Conservation (phyloP, 2,797 vertebrate genomes). For the Enteromius mattozi region DNA sequence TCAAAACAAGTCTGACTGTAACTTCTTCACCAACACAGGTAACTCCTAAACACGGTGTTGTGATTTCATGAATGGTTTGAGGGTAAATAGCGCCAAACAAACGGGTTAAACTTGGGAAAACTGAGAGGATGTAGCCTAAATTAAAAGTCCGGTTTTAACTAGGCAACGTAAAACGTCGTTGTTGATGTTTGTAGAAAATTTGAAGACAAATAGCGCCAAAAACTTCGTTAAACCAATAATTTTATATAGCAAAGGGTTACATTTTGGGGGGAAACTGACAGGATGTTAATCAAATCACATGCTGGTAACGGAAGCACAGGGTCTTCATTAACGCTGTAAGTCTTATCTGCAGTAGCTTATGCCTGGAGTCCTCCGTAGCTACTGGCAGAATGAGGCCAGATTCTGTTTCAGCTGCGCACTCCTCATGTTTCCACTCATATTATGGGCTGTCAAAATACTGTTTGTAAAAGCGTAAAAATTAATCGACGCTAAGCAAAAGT, state of each 20-base stretch:
- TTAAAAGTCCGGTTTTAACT: neutral
- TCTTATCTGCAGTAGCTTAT: constrained; percentile 4
- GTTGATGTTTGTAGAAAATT: neutral
- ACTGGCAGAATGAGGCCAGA: constrained; percentile 79
- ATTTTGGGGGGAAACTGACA: neutral
- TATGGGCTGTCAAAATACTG: constrained; percentile 70
- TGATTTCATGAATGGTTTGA: neutral
- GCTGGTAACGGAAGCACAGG: neutral
- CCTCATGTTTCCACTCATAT: constrained; percentile 60
- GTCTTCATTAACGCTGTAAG: neutral
- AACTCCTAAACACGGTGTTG: neutral
- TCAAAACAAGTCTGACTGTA: neutral
- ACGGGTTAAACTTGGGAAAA: neutral
- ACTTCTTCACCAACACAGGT: neutral
- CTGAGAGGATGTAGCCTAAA: neutral
- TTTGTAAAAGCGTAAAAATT: constrained; percentile 70
- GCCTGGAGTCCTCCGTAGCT: constrained; percentile 22
- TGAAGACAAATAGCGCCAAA: neutral
- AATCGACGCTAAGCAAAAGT: constrained; percentile 74
- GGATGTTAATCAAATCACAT: neutral
- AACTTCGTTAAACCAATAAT: neutral
- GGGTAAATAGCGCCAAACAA: neutral
- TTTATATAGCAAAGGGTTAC: neutral
- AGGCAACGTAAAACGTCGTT: neutral
- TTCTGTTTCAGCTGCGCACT: constrained; percentile 50